Base-by-base conservation (phyloP, 2,113 vertebrate genomes). In the Drymodes brunneopygia region DNA sequence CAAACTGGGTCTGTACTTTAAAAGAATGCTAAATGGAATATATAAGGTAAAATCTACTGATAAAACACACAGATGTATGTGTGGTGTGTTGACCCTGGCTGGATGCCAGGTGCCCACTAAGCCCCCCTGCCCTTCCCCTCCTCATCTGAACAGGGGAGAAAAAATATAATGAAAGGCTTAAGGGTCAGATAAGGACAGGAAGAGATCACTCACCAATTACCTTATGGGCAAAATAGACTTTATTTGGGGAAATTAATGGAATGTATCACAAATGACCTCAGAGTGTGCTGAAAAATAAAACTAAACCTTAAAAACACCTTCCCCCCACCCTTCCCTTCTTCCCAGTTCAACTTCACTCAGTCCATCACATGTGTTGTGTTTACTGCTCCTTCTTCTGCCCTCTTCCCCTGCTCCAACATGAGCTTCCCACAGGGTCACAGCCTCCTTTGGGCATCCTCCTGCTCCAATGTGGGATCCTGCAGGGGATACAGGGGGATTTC, bases 351-450 rank as follows among this genome's bases (percentile, higher is more conserved):
- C 15, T 75, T 88, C 8, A 27, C 6, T 36, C 17, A 47, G 17
- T 51, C 66, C 25, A 36, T 80, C 33, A 36, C 16, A 15, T 0
- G 0, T 1, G 0, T 17, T 33, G 4, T 31, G 5, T 62, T 58
- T 56, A 9, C 20, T 4, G 2, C 16, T 69, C 1, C 2, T 84
- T 57, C 15, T 20, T 74, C 57, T 54, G 9, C 11, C 6, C 5
- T 15, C 12, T 28, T 57, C 9, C 15, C 8, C n/a, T 81, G 11
- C 7, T 42, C n/a, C 12, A 51, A 13, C 9, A 44, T 20, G 45
- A 14, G 23, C 11, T 7, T n/a, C 25, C 16, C 22, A 13, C 0
- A 0, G 21, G 4, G 2, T 40, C 44, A 33, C 54, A 36, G 66
- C 12, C 8, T 48, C 22, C 33, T 14, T 54, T 44, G 44, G n/a